phyloP scores from a whole-genome alignment of 1,140 invertebrate genomes.

The Saccostrea cuccullata region DNA sequence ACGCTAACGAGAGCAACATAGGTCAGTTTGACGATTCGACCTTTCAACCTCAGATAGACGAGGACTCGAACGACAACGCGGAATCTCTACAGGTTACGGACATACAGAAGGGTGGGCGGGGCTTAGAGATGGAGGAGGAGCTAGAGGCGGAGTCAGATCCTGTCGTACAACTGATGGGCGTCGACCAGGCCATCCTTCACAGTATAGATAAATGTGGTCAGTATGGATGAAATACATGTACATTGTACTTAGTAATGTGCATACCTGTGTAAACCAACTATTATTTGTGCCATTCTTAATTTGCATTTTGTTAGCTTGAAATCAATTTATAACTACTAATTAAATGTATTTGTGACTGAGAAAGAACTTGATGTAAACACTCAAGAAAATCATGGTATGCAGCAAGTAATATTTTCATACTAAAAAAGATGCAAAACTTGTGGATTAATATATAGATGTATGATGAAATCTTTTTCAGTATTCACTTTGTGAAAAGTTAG shows the following conservation, averaged over 20 bases:
- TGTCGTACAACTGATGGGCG: slow-evolving; percentile 89
- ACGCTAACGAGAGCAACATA: slow-evolving; percentile 61
- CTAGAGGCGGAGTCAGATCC: slow-evolving; percentile 68
- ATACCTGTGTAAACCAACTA: not conserved
- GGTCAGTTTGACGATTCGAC: slow-evolving; percentile 62
- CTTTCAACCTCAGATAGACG: slow-evolving; percentile 66
- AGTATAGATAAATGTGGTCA: slow-evolving; percentile 93
- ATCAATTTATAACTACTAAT: no score
- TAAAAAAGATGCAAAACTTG: no score
- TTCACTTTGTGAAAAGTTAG: no score
- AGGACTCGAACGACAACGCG: slow-evolving; percentile 75
- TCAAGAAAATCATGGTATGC: no score
- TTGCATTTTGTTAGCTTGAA: no score
- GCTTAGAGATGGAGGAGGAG: slow-evolving; percentile 67
- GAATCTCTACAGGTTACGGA: slow-evolving; percentile 66
- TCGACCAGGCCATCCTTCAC: slow-evolving; percentile 94
- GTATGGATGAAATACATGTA: slow-evolving; percentile 55
- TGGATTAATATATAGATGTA: no score
- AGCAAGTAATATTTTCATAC: no score
- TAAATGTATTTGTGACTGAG: no score
- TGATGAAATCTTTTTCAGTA: no score
- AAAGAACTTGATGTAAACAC: no score
- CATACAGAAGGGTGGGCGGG: slow-evolving; percentile 81
- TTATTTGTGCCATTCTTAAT: no score
- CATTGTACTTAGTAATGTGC: not conserved